Evolutionary conservation across 2,888 invertebrate species (phyloP).

Genomic region (Acanthosoma haemorrhoidale): DNA sequence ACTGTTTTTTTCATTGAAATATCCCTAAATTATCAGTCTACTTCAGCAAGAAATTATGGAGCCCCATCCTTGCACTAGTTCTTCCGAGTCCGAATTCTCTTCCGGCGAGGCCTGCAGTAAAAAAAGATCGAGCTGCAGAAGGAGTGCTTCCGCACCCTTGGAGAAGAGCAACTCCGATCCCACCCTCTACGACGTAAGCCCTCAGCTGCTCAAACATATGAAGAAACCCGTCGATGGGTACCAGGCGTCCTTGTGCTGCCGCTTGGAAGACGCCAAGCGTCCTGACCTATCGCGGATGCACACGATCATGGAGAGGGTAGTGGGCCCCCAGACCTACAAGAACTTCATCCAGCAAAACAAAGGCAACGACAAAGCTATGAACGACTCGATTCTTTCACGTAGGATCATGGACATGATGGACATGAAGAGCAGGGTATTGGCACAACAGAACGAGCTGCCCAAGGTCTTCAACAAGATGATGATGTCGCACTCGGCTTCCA

Average conservation of each 20-base stretch:
- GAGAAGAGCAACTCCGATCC: neutral
- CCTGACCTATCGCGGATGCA: neutral
- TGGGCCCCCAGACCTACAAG: neutral
- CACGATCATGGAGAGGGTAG: neutral
- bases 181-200: neutral
- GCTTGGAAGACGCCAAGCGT: neutral
- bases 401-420: neutral
- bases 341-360: neutral
- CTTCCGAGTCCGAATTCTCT: too few species aligned
- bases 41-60: too few species aligned
- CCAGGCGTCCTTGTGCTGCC: neutral
- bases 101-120: too few species aligned
- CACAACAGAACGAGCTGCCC: neutral
- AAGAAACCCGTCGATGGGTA: neutral
- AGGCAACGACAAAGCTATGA: neutral
- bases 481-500: neutral
- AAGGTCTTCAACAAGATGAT: neutral
- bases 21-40: too few species aligned
- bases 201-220: neutral
- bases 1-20: too few species aligned
- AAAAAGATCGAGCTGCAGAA: too few species aligned
- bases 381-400: neutral
- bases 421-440: neutral
- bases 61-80: too few species aligned
- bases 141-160: too few species aligned